A percentile compares a stretch with the other conserved stretches of the same genome.
Evolutionary conservation across 2,888 invertebrate genomes (phyloP).

Genomic region (Acleris cristana): DNA sequence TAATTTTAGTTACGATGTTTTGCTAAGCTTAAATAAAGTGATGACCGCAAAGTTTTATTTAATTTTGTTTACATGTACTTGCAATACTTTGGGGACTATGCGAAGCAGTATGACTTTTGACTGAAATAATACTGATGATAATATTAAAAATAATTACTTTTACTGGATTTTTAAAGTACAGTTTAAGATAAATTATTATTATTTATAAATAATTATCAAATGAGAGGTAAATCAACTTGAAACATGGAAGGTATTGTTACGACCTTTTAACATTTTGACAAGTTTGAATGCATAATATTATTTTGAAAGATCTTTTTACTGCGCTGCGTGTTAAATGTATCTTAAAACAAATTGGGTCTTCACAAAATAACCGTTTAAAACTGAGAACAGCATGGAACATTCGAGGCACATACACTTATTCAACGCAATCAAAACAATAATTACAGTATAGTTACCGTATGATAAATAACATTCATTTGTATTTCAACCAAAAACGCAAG

Average conservation of each 20-base stretch:
- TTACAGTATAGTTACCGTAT: slow-evolving; percentile 55
- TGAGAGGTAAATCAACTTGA: too few species aligned
- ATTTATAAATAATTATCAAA: too few species aligned
- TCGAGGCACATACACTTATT: background rate
- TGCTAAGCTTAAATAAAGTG: background rate
- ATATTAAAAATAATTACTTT: too few species aligned
- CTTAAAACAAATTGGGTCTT: slow-evolving; percentile 11
- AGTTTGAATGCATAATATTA: background rate
- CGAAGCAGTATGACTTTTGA: too few species aligned
- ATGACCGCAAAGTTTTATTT: too few species aligned
- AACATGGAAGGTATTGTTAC: background rate
- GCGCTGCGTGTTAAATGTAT: slow-evolving; percentile 1
- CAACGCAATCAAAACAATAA: slow-evolving; percentile 43
- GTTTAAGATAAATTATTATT: too few species aligned
- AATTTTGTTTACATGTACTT: too few species aligned
- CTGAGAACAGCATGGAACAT: slow-evolving; percentile 16
- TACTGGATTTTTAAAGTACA: too few species aligned
- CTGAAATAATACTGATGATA: too few species aligned
- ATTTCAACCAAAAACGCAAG: slow-evolving; percentile 48
- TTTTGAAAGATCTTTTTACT: background rate
- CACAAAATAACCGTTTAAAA: slow-evolving; percentile 23
- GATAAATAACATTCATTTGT: slow-evolving; percentile 60
- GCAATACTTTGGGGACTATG: too few species aligned
- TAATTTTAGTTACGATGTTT: slow-evolving; percentile 2
- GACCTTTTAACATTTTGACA: background rate